phyloP scores from a whole-genome alignment of 2,888 invertebrate species.

The Lordiphosa fenestrarum region DNA sequence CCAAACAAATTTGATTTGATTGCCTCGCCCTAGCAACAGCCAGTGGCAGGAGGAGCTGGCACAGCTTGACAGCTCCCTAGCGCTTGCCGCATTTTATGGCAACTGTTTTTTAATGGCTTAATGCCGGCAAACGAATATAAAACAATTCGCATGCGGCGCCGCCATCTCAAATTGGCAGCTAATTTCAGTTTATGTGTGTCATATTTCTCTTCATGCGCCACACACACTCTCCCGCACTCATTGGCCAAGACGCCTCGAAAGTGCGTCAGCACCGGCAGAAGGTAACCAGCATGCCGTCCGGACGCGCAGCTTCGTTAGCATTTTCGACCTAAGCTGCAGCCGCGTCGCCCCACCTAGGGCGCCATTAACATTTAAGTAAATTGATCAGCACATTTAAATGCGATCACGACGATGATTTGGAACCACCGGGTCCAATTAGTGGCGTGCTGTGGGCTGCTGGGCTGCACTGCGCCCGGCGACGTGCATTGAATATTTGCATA shows the following conservation, averaged over 20 bases:
- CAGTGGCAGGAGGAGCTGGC: slow-evolving; percentile 8
- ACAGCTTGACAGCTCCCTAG: slow-evolving; percentile 44
- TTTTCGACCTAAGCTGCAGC: no score
- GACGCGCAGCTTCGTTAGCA: slow-evolving; percentile 17
- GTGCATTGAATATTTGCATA: slow-evolving; percentile 72
- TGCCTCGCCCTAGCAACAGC: slow-evolving; percentile 29
- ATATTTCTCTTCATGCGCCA: slow-evolving; percentile 50
- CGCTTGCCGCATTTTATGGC: slow-evolving; percentile 43
- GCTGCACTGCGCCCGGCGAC: slow-evolving; percentile 44
- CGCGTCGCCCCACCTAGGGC: slow-evolving; percentile 61
- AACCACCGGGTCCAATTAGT: slow-evolving; percentile 68
- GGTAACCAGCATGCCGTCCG: slow-evolving; percentile 51
- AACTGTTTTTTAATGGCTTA: slow-evolving; percentile 63
- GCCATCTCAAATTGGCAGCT: slow-evolving; percentile 67
- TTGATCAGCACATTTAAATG: slow-evolving; percentile 72
- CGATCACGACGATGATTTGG: slow-evolving; percentile 65
- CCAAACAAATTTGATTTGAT: slow-evolving; percentile 70
- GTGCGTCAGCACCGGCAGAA: slow-evolving; percentile 13
- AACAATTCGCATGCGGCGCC: slow-evolving; percentile 63
- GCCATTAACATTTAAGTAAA: slow-evolving; percentile 69
- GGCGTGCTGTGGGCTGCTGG: slow-evolving; percentile 41
- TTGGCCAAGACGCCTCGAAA: background rate
- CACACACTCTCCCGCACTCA: slow-evolving; percentile 8
- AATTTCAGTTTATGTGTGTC: slow-evolving; percentile 65
- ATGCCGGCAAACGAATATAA: slow-evolving; percentile 60